Conservation (phyloP, 1,140 invertebrate genomes). For the Cyclargus thomasi region DNA sequence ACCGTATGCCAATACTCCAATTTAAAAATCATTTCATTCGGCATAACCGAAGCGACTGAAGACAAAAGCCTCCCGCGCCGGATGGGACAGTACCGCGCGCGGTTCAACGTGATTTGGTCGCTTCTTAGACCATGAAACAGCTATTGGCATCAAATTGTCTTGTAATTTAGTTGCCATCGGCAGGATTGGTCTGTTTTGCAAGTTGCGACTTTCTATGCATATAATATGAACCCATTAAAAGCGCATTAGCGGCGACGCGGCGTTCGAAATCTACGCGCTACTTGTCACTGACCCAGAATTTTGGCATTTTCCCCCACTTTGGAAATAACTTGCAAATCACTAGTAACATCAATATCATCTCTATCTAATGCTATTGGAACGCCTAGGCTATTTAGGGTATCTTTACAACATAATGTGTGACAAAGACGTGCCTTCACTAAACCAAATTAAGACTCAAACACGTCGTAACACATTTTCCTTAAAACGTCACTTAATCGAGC, state of each 20-base stretch:
- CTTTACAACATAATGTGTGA: constrained; percentile 8
- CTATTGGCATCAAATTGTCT: constrained; percentile 44
- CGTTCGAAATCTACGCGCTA: constrained; percentile 1
- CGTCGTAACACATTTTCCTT: too few relatives aligned
- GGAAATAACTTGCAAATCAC: neutral
- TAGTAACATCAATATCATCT: too few relatives aligned
- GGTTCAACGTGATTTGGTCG: constrained; percentile 25
- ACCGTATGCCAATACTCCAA: constrained; percentile 23
- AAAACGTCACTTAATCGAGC: too few relatives aligned
- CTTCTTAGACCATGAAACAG: constrained; percentile 54
- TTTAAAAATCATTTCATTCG: constrained; percentile 28
- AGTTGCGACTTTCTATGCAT: constrained; percentile 16
- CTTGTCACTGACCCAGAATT: constrained; percentile 6
- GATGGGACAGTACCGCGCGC: constrained; percentile 12
- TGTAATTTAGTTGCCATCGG: constrained; percentile 17
- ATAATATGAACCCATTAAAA: constrained; percentile 20
- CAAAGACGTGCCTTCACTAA: too few relatives aligned
- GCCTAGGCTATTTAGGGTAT: neutral
- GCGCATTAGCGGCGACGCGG: neutral
- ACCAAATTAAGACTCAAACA: too few relatives aligned
- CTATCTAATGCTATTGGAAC: too few relatives aligned
- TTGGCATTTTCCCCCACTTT: constrained; percentile 7
- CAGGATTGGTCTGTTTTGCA: neutral
- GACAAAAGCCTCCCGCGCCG: constrained; percentile 11
- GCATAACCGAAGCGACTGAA: constrained; percentile 26